phyloP scores from a whole-genome alignment of 2,888 invertebrate genomes.

The Philereme vetulata region DNA sequence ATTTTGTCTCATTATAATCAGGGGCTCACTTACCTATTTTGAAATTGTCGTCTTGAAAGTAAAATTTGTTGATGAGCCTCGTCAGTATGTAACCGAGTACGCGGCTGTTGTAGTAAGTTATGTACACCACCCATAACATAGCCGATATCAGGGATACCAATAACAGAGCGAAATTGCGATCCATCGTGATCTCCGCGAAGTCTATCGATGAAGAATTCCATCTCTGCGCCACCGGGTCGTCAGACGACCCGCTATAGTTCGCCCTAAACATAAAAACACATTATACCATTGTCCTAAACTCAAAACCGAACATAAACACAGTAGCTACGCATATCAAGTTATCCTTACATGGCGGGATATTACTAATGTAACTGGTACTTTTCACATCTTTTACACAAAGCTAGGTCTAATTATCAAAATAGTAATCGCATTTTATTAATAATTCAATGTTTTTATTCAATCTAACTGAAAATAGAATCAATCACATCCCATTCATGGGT shows the following conservation, averaged over 20 bases:
- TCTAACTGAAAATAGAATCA: conserved; percentile 44
- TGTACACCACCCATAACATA: conserved; percentile 96
- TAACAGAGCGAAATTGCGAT: conserved; percentile 89
- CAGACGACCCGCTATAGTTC: conserved; percentile 60
- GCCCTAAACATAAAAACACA: conserved; percentile 56
- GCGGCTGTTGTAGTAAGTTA: conserved; percentile 97
- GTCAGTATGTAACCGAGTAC: conserved; percentile 95
- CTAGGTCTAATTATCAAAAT: conserved; percentile 42
- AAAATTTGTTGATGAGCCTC: conserved; percentile 93
- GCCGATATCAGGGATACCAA: conserved; percentile 92
- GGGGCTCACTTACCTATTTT: conserved; percentile 88
- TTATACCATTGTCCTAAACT: conserved; percentile 47
- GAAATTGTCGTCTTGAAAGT: conserved; percentile 93
- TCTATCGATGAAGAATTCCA: conserved; percentile 86
- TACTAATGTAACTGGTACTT: conserved; percentile 46
- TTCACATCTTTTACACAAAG: conserved; percentile 62
- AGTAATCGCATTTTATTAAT: conserved; percentile 53
- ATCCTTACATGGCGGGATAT: conserved; percentile 65
- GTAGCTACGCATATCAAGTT: conserved; percentile 49
- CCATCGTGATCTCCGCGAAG: conserved; percentile 87
- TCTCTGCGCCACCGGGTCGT: conserved; percentile 69
- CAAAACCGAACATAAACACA: conserved; percentile 52
- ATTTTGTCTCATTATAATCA: not conserved
- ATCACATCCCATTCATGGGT: not conserved
- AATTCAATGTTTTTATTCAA: conserved; percentile 48